A percentile compares a stretch with the other conserved stretches of the same genome.
Evolutionary conservation across 2,888 invertebrate genomes (phyloP).

Genomic region (Ormia ochracea): DNA sequence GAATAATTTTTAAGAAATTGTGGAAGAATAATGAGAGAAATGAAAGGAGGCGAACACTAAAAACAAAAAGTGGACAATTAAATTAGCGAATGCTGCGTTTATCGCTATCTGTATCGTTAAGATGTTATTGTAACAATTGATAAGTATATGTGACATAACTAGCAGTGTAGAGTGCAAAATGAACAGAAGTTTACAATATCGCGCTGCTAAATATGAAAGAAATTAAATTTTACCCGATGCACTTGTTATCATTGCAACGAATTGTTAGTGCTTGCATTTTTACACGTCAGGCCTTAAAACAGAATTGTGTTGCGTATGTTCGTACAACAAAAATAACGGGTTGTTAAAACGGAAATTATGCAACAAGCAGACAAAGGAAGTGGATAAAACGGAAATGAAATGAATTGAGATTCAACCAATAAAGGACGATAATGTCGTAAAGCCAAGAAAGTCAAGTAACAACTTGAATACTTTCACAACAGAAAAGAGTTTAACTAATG

Average conservation of each 20-base stretch:
- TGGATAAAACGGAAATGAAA: constrained; percentile 56
- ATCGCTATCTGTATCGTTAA: too few species aligned
- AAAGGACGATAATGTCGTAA: constrained; percentile 19
- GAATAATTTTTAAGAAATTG: too few species aligned
- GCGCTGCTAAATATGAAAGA: background rate
- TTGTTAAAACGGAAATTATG: constrained; percentile 55
- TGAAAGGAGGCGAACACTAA: too few species aligned
- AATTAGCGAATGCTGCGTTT: too few species aligned
- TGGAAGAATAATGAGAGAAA: too few species aligned
- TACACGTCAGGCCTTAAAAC: constrained; percentile 17
- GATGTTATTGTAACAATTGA: too few species aligned
- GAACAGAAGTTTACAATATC: background rate
- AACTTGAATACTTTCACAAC: background rate
- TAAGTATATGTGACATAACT: background rate
- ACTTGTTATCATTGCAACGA: constrained; percentile 11
- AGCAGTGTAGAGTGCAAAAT: background rate
- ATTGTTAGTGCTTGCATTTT: background rate
- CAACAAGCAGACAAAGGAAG: constrained; percentile 56
- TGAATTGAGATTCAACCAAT: constrained; percentile 33
- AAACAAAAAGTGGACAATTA: too few species aligned
- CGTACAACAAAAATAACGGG: constrained; percentile 4
- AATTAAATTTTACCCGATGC: constrained; percentile 7
- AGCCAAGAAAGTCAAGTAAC: constrained; percentile 25
- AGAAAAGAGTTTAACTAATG: background rate
- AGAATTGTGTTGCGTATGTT: background rate